A percentile compares a stretch with the other conserved stretches of the same genome.
Evolutionary conservation across 2,113 vertebrate genomes (phyloP).

Genomic region (Neogale vison): DNA sequence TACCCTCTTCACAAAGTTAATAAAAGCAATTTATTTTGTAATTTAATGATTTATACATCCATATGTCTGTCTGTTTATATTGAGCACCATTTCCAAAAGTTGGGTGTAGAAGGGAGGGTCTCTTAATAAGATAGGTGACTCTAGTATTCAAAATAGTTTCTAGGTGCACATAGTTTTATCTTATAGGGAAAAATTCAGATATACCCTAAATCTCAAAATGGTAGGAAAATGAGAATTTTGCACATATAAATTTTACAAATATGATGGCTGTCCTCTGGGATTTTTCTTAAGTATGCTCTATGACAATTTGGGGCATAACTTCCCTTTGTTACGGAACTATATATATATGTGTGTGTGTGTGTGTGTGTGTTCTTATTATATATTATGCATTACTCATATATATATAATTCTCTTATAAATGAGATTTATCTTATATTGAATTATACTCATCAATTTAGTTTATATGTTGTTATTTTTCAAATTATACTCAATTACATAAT

Average conservation of each 20-base stretch:
- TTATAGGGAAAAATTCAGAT: not conserved
- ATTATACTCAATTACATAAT: not conserved
- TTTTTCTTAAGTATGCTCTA: not conserved
- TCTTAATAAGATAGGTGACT: not conserved
- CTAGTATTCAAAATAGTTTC: not conserved
- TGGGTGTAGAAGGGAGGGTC: not conserved
- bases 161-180: not conserved
- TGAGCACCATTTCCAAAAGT: not conserved
- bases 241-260: not conserved
- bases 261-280: not conserved
- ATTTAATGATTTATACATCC: not conserved
- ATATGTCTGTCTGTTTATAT: not conserved
- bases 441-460: not conserved
- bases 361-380: not conserved
- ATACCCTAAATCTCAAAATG: not conserved
- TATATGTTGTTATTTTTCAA: not conserved
- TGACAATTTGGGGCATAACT: not conserved
- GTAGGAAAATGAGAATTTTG: not conserved
- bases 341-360: too few relatives aligned
- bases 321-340: not conserved
- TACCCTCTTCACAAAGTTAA: not conserved
- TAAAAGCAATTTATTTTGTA: not conserved
- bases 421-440: not conserved
- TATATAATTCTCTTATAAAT: not conserved
- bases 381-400: not conserved